Evolutionary conservation across 30 jellyfish, hydroid and myxozoan genomes (phyloP).

Genomic region (Turritopsis dohrnii): DNA sequence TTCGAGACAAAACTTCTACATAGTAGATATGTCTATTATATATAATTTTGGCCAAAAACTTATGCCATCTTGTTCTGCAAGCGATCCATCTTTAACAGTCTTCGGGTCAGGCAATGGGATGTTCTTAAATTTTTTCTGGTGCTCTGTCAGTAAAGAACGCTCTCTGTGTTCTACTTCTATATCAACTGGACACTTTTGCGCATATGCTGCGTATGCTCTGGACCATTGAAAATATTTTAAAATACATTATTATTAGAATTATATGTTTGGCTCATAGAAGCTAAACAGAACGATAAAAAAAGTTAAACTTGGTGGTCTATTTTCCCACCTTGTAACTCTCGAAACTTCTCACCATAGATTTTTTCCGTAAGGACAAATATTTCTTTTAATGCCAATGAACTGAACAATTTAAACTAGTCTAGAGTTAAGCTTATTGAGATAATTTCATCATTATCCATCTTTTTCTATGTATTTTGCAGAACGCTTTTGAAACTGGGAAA

Average conservation of each 20-base stretch:
- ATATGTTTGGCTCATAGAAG: not conserved
- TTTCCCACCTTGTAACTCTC: not conserved
- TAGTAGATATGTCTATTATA: not conserved
- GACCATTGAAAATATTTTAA: not conserved
- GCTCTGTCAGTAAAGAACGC: conserved; percentile 6
- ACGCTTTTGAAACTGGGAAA: no score
- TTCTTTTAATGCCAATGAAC: not conserved
- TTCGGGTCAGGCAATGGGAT: conserved; percentile 25
- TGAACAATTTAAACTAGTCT: not conserved
- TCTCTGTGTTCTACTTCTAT: conserved; percentile 17
- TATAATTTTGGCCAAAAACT: conserved; percentile 36
- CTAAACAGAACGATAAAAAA: not conserved
- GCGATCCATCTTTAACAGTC: conserved; percentile 30
- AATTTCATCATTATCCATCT: conserved; percentile 4
- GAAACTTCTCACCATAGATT: not conserved
- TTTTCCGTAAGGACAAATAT: not conserved
- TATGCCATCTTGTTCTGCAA: conserved; percentile 36
- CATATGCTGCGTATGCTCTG: conserved; percentile 34
- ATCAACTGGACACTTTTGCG: conserved; percentile 25
- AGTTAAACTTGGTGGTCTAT: not conserved
- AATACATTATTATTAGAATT: not conserved
- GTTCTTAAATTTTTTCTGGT: not conserved
- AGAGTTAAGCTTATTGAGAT: not conserved
- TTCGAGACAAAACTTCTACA: not conserved
- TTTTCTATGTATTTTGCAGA: no score